Base-by-base conservation (phyloP, 2,797 vertebrate species). In the Spinus pinus region DNA sequence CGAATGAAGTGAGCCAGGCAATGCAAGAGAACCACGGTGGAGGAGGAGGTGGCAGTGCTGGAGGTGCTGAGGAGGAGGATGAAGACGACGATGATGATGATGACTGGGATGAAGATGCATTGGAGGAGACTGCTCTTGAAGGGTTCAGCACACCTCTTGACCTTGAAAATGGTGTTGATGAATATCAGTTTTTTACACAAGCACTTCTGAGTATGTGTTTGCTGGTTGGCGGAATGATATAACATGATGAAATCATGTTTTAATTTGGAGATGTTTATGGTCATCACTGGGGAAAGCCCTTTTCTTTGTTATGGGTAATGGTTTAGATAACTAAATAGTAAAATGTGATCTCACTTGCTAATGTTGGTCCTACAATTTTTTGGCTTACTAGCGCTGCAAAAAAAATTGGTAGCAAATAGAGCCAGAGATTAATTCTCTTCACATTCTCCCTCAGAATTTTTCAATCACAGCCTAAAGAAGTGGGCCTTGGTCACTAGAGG, bases 111-210 rank as follows among this genome's bases (percentile, higher is more conserved):
- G 99, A 99, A 41, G 99, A 99, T 9, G 98, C 98, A 10, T 97
- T 99, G 81, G 99, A 99, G 86, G 99, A 99, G 70, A 99, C 99
- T 1, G 98, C 98, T 12, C 98, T 99, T 8, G 99, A 99, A 96
- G 99, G 99, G 49, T 99, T 99, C 97, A 99, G 98, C 97, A 99
- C 99, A 1, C 98, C 98, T 1, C 97, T 99, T 46, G 99, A 99
- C 95, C 99, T 99, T 28, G 99, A 99, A 97, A 98, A 98, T 21
- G 98, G 98, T 92, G 98, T 99, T 86, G 99, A 99, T 75, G 99
- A 99, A 97, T 99, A 99, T 88, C 98, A 98, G 90, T 99, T 99
- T 98, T 99, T 99, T 81, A 99, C 99, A 22, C 96, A 98, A 20
- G 98, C 99, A 31, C 98, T 99, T 88, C 98, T 99, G 89, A 98